Percentiles rank a stretch among this genome's conserved stretches.
phyloP scores from a whole-genome alignment of 2,113 vertebrate species.

The Sturnira hondurensis region DNA sequence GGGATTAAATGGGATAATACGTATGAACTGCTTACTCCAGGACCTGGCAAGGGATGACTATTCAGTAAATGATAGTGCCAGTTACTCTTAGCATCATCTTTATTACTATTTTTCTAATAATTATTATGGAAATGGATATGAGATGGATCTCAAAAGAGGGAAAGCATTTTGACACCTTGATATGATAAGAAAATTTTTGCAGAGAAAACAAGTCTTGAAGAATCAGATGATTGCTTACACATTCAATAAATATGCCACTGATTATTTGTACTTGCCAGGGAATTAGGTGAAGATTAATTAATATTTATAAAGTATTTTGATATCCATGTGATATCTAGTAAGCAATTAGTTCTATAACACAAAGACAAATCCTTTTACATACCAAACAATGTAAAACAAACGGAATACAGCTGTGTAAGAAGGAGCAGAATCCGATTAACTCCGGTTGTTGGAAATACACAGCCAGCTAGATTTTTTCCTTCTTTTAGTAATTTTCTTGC shows the following conservation, averaged over 20 bases:
- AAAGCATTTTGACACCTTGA: background rate
- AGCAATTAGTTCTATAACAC: slow-evolving; percentile 76
- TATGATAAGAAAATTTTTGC: background rate
- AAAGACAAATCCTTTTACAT: slow-evolving; percentile 74
- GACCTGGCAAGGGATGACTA: background rate
- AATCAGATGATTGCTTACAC: slow-evolving; percentile 57
- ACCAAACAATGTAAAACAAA: slow-evolving; percentile 72
- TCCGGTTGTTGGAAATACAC: slow-evolving; percentile 6
- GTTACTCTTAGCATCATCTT: background rate
- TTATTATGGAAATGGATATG: background rate
- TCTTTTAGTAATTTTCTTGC: slow-evolving; percentile 40
- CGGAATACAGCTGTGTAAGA: slow-evolving; percentile 39
- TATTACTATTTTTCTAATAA: background rate
- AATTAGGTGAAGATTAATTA: slow-evolving; percentile 77
- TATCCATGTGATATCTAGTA: slow-evolving; percentile 76
- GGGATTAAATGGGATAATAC: background rate
- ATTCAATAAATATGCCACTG: slow-evolving; percentile 70
- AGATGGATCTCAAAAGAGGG: background rate
- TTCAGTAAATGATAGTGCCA: background rate
- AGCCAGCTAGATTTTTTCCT: background rate
- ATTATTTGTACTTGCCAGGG: slow-evolving; percentile 71
- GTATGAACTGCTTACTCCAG: background rate
- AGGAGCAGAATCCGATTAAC: slow-evolving; percentile 58
- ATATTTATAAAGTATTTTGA: slow-evolving; percentile 79
- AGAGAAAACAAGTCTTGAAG: slow-evolving; percentile 46